phyloP scores from a whole-genome alignment of 1,140 invertebrate genomes.

The Colletes latitarsis region DNA sequence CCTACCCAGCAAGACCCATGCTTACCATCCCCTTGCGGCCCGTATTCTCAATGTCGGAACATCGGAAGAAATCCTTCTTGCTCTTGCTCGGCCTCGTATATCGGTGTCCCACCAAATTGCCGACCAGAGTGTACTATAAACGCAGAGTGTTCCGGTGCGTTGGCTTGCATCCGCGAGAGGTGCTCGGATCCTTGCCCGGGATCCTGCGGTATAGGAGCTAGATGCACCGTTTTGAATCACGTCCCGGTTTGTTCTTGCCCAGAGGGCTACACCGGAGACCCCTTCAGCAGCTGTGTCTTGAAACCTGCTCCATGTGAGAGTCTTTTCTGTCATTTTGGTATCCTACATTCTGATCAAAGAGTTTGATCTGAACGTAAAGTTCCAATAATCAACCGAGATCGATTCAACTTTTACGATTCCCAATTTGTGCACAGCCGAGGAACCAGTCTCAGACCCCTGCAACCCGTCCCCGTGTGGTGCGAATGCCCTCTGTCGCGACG shows the following conservation, averaged over 20 bases:
- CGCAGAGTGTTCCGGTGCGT: constrained; percentile 83
- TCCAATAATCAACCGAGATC: not conserved
- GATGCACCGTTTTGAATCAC: constrained; percentile 85
- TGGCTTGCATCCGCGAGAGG: constrained; percentile 85
- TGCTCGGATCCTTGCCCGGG: constrained; percentile 87
- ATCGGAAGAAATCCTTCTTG: constrained; percentile 85
- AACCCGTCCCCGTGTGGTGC: constrained; percentile 80
- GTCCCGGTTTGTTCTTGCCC: constrained; percentile 86
- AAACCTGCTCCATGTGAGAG: constrained; percentile 64
- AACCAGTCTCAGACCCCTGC: constrained; percentile 64
- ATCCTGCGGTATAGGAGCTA: constrained; percentile 85
- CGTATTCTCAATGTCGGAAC: constrained; percentile 85
- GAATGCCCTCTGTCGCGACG: constrained; percentile 82
- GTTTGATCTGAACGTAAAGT: not conserved
- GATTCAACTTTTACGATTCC: too few relatives aligned
- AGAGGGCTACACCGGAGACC: constrained; percentile 86
- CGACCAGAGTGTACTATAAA: constrained; percentile 87
- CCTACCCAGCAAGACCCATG: constrained; percentile 81
- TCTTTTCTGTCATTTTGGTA: not conserved
- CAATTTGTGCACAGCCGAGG: constrained; percentile 13
- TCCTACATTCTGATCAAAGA: not conserved
- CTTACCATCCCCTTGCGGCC: constrained; percentile 87
- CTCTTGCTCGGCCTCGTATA: constrained; percentile 84
- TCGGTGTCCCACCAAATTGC: constrained; percentile 87
- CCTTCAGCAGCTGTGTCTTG: constrained; percentile 84